phyloP scores from a whole-genome alignment of 1,140 invertebrate species.

The Zaprionus davidi region DNA sequence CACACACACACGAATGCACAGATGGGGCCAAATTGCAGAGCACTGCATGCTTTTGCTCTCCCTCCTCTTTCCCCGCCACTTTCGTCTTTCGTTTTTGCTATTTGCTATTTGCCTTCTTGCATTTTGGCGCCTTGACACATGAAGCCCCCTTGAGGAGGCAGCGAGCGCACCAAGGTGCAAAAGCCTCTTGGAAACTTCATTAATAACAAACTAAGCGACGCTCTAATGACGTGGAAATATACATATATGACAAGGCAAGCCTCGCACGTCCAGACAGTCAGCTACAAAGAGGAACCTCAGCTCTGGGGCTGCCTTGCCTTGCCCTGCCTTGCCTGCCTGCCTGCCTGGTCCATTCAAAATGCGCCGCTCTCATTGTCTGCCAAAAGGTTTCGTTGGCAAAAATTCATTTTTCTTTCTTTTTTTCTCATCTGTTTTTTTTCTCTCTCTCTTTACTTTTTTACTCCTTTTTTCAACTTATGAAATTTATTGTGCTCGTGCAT shows the following conservation, averaged over 20 bases:
- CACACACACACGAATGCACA: slow-evolving; percentile 3
- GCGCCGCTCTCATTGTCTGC: slow-evolving; percentile 51
- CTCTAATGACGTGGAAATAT: slow-evolving; percentile 54
- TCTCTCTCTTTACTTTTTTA: slow-evolving; percentile 34
- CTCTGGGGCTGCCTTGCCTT: not conserved
- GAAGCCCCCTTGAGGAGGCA: slow-evolving; percentile 22
- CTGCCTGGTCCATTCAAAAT: slow-evolving; percentile 35
- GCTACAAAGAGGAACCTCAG: not conserved
- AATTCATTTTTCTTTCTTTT: slow-evolving; percentile 5
- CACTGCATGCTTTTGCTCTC: slow-evolving; percentile 27
- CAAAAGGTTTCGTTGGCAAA: slow-evolving; percentile 23
- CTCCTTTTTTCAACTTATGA: slow-evolving; percentile 41
- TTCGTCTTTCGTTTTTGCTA: not conserved
- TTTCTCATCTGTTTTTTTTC: slow-evolving; percentile 2
- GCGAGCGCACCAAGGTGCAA: slow-evolving; percentile 47
- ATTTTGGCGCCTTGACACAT: slow-evolving; percentile 47
- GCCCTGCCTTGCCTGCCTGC: not conserved
- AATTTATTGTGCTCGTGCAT: slow-evolving; percentile 76
- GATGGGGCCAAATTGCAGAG: slow-evolving; percentile 51
- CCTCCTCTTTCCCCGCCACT: not conserved
- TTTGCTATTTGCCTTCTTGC: slow-evolving; percentile 2
- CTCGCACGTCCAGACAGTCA: slow-evolving; percentile 25
- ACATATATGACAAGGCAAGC: slow-evolving; percentile 62
- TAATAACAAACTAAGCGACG: slow-evolving; percentile 74
- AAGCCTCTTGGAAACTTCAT: slow-evolving; percentile 68